Percentiles rank a stretch among this genome's conserved stretches.
These are phyloP conservation scores for Catostylus mosaicus DNA, from an alignment of 30 jellyfish, hydroid and myxozoan genomes.

Conservation along the genomic window DNA sequence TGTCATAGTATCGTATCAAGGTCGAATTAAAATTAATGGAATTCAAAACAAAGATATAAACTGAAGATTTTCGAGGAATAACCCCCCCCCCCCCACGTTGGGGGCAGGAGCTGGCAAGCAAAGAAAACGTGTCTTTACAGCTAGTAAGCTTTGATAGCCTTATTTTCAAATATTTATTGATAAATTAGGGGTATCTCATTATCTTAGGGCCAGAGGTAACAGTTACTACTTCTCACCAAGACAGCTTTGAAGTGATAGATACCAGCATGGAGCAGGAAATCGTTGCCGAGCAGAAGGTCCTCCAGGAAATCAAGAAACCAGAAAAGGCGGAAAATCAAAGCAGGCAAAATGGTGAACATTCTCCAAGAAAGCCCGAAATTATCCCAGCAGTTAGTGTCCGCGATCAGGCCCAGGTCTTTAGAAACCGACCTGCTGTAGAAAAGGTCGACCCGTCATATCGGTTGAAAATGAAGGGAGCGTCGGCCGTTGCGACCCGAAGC, in stretches of 20 bases:
- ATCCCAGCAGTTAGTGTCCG: conserved; percentile 39
- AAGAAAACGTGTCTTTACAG: no score
- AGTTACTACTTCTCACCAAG: conserved; percentile 2
- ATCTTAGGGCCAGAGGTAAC: no score
- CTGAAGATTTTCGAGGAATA: no score
- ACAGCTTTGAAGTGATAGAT: conserved; percentile 41
- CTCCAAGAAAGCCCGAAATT: not conserved
- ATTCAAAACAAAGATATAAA: no score
- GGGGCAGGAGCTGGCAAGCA: no score
- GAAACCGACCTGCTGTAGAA: conserved; percentile 53
- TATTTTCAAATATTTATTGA: no score
- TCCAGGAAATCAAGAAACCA: not conserved
- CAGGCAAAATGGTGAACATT: not conserved
- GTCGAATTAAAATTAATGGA: no score
- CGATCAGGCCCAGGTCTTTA: conserved; percentile 35
- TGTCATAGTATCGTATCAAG: no score
- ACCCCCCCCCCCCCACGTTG: no score
- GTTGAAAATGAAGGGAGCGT: conserved; percentile 14
- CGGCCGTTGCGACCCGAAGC: conserved; percentile 43
- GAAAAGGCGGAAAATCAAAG: not conserved
- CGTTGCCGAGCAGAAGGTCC: not conserved
- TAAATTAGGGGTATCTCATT: no score
- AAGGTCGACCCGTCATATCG: conserved; percentile 22
- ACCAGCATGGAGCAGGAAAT: conserved; percentile 16
- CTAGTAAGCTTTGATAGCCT: no score